Evolutionary conservation across 1,140 invertebrate genomes (phyloP).

Genomic region (Druon quercuslanigerum): DNA sequence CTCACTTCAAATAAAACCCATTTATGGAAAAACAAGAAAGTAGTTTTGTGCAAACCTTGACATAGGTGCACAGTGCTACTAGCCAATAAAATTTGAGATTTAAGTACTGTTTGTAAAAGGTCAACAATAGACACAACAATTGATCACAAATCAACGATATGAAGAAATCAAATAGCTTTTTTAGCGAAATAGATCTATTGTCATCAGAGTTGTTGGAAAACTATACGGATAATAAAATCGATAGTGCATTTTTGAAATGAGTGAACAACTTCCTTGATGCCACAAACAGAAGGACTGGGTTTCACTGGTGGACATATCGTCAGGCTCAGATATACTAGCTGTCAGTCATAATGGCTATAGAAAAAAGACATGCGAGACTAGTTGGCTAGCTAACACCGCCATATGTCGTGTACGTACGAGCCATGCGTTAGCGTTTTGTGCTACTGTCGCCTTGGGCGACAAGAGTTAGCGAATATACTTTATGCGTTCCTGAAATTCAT

Average conservation of each 20-base stretch:
- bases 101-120: too few species aligned
- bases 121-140: too few species aligned
- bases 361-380: slow-evolving; percentile 38
- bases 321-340: slow-evolving; percentile 12
- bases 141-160: too few species aligned
- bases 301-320: neutral
- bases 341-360: slow-evolving; percentile 33
- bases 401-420: slow-evolving; percentile 32
- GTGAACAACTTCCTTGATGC: slow-evolving; percentile 24
- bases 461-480: slow-evolving; percentile 15
- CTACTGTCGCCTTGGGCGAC: slow-evolving; percentile 27
- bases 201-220: neutral
- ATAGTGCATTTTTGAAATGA: slow-evolving; percentile 26
- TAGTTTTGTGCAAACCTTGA: too few species aligned
- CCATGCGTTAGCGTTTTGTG: slow-evolving; percentile 32
- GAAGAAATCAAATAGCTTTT: too few species aligned
- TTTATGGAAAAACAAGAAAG: too few species aligned
- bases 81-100: too few species aligned
- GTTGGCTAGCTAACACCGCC: slow-evolving; percentile 35
- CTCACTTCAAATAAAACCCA: too few species aligned
- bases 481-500: slow-evolving; percentile 25
- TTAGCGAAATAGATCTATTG: too few species aligned
- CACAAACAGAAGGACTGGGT: slow-evolving; percentile 12
- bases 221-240: slow-evolving; percentile 20
- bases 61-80: too few species aligned